phyloP scores from a whole-genome alignment of 2,797 vertebrate species.

The Adelosebastes latens region DNA sequence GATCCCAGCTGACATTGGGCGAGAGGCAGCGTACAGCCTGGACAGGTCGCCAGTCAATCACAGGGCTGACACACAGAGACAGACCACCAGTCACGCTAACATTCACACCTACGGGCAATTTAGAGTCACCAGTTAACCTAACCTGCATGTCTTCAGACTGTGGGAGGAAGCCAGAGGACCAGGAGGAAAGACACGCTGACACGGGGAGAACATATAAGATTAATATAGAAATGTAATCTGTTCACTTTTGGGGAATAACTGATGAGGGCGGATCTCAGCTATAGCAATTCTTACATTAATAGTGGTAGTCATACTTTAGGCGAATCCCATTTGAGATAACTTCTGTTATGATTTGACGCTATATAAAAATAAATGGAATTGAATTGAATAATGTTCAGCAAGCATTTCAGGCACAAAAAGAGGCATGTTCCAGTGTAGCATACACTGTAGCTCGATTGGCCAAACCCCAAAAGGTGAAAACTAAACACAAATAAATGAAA shows the following conservation, averaged over 20 bases:
- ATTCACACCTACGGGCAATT: neutral
- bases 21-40: neutral
- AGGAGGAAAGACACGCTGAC: neutral
- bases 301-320: no score
- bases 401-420: neutral
- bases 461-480: neutral
- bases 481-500: neutral
- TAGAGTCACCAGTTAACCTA: neutral
- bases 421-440: neutral
- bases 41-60: neutral
- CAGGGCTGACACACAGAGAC: neutral
- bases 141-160: neutral
- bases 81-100: neutral
- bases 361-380: no score
- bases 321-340: neutral
- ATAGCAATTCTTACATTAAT: neutral
- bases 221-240: neutral
- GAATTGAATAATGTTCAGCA: neutral
- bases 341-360: no score
- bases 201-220: neutral
- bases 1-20: neutral
- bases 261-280: neutral
- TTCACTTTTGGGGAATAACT: neutral
- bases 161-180: neutral
- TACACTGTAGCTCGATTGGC: neutral